Base-by-base conservation (phyloP, 64 coral and sea anemone genomes). In the Platygyra sinensis region DNA sequence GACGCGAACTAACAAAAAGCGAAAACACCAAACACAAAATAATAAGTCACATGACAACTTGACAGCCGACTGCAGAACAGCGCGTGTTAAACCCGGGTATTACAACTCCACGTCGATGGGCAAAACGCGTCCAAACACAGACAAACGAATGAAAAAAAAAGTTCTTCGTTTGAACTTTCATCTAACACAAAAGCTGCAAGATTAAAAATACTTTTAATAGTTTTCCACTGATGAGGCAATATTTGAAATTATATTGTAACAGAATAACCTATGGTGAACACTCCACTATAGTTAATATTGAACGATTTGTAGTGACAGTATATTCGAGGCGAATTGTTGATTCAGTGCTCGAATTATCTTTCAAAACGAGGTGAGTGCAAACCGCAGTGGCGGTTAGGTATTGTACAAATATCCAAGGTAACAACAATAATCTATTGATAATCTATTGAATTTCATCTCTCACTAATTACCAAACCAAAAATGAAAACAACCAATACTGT, bases 171-270 rank as follows among this genome's bases (percentile, higher is more conserved):
- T 16, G 8, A 57, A 57, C 54, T 13, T 57, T 57, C 54, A 57
- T 57, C 54, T 57, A 57, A 10, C 54, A 12, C 11, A 57, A 57
- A 57, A 57, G 15, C 54, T 12, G 54, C 54, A 57, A 46, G 5
- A 46, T 46, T 46, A 5, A 46, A 46, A 46, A 46, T 46, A 46
- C 42, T 46, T 6, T 46, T 46, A 5, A 46, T 16, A 9, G 54
- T 57, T 57, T 16, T 57, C 15, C 11, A 57, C 54, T 57, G 10
- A 57, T 12, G 52, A 5, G 42, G 49, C 36, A 77, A 24, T 49
- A 38, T 77, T 77, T 50, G 20, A 65, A 83, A 25, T 22, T 69
- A 69, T 83, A 83, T 83, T 83, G 80, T 22, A 20, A 62, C 16
- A 65, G 30, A n/a, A 11, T 46, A 83, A 65, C 17, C 24, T 31